phyloP scores from a whole-genome alignment of 1,140 invertebrate species.

The Pseudobourletiella spinata region DNA sequence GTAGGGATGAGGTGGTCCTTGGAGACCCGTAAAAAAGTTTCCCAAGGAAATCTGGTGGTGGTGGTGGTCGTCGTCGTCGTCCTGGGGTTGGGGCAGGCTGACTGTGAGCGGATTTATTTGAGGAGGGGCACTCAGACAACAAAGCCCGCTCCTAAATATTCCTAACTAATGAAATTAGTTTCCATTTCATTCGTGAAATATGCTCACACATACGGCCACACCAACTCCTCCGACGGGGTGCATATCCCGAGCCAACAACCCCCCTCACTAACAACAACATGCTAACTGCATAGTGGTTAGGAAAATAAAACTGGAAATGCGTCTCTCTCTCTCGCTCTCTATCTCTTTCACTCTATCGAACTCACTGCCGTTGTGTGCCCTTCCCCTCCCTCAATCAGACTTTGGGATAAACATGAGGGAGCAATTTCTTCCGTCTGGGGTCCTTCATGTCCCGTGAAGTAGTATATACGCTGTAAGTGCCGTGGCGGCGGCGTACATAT shows the following conservation, averaged over 20 bases:
- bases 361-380: not conserved
- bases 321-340: not conserved
- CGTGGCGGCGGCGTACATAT: too few species aligned
- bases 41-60: slow-evolving; percentile 22
- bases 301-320: not conserved
- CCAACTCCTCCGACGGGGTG: not conserved
- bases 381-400: not conserved
- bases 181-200: slow-evolving; percentile 34
- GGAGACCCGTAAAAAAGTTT: slow-evolving; percentile 22
- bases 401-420: not conserved
- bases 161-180: slow-evolving; percentile 33
- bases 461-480: too few species aligned
- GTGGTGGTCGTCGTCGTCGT: too few species aligned
- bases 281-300: not conserved
- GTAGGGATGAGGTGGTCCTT: not conserved
- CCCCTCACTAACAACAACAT: not conserved
- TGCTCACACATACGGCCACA: not conserved
- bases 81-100: too few species aligned
- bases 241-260: too few species aligned
- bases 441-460: not conserved
- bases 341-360: not conserved
- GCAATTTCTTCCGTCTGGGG: not conserved
- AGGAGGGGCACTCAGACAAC: not conserved
- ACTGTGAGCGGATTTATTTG: slow-evolving; percentile 1
- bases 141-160: not conserved